Conservation (phyloP, 2,113 vertebrate genomes). For the Gobius niger region DNA sequence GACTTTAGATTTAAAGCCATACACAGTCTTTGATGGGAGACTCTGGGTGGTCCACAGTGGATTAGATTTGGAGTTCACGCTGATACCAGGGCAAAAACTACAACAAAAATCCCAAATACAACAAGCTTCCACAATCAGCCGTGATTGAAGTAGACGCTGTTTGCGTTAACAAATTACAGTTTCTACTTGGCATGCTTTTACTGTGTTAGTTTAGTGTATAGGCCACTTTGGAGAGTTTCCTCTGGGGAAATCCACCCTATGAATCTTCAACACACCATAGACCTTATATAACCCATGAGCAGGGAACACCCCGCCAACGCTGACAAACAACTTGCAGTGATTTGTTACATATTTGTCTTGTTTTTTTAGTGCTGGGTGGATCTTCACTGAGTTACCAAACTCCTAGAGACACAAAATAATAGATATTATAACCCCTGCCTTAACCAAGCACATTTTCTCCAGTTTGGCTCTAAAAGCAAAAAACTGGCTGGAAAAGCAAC, state of each 20-base stretch:
- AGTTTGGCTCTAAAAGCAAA: too few relatives aligned
- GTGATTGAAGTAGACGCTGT: slow-evolving; percentile 3
- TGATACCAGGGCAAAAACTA: slow-evolving; percentile 1
- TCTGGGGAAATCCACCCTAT: slow-evolving; percentile 40
- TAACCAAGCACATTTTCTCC: background rate
- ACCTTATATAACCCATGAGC: slow-evolving; percentile 29
- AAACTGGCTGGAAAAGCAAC: too few relatives aligned
- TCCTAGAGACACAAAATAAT: background rate
- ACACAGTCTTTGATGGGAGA: slow-evolving; percentile 1
- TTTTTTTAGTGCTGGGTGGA: slow-evolving; percentile 10
- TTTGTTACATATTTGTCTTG: slow-evolving; percentile 34
- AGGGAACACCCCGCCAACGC: slow-evolving; percentile 51
- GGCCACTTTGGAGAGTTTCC: slow-evolving; percentile 23
- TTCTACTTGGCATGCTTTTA: background rate
- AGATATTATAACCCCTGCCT: background rate
- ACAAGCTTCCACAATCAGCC: background rate
- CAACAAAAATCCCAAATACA: slow-evolving; percentile 3
- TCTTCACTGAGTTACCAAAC: background rate
- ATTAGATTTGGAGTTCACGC: slow-evolving; percentile 8
- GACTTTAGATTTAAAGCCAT: slow-evolving; percentile 29
- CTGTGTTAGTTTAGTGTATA: slow-evolving; percentile 24
- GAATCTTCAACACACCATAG: slow-evolving; percentile 21
- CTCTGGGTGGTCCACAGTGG: slow-evolving; percentile 43
- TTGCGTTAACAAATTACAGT: slow-evolving; percentile 4
- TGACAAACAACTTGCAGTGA: slow-evolving; percentile 45